Evolutionary conservation across 2,113 vertebrate genomes (phyloP), one percentile per base, ranked within the genome.

Genomic region (Andinoacara biseriatus): DNA sequence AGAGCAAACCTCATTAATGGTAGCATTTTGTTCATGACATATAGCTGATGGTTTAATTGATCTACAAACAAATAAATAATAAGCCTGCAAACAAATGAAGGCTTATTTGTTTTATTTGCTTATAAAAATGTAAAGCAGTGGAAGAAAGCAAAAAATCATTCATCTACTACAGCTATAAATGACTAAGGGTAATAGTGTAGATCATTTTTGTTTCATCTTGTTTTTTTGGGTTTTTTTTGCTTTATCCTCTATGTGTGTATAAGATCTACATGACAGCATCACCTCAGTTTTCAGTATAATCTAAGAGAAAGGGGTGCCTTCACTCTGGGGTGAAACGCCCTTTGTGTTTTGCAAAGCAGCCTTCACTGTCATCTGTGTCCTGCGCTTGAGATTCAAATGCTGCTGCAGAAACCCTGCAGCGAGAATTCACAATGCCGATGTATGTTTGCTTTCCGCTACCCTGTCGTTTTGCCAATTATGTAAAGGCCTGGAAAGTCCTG

Each of bases 341-440:
- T 87, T 85, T 86, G 46, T 78, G 76, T 80, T 85, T 40, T 20
- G 59, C 40, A 58, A 43, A 58, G 69, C 75, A 78, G 75, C 61
- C 76, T 57, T 72, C 13, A 20, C 52, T 58, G 15, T 49, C 63
- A 58, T 82, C 43, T 43, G 43, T 14, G 40, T 40, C 13, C 9
- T 43, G 31, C 62, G 54, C 58, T 60, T 31, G 8, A 58, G 57
- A 75, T 86, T 84, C 33, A 83, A 65, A 85, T 78, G 20, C n/a
- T 43, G 56, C 49, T 46, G 59, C 18, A 58, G 58, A 89, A 31
- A 76, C 57, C 80, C 83, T 58, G 67, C 26, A 74, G 35, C 60
- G 20, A 22, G 26, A 57, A 58, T 74, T 40, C 24, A n/a, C 17
- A 61, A 75, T 43, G 76, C 74, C 62, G 9, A 78, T 31, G 22